Evolutionary conservation across 2,797 vertebrate species (phyloP).

Genomic region (Graptemys geographica): DNA sequence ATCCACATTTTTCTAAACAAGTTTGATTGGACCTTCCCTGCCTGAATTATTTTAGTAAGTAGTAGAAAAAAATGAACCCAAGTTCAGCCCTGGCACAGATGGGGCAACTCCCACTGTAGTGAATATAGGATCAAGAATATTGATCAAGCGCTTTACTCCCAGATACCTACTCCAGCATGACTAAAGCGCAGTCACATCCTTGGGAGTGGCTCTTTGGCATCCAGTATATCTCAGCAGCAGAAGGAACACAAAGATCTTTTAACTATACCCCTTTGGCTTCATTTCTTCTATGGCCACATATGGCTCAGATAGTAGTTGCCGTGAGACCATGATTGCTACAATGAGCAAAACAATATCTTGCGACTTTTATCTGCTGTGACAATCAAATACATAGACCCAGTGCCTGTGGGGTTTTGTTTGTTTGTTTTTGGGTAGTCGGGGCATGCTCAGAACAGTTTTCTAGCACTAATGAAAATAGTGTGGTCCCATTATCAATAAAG

Average conservation of each 20-base stretch:
- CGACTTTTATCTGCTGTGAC: slow-evolving; percentile 61
- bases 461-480: slow-evolving; percentile 43
- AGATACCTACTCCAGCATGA: not conserved
- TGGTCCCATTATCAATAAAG: slow-evolving; percentile 63
- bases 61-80: slow-evolving; percentile 36
- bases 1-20: slow-evolving; percentile 33
- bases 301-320: slow-evolving; percentile 64
- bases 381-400: slow-evolving; percentile 37
- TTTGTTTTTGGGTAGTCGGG: slow-evolving; percentile 58
- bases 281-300: slow-evolving; percentile 67
- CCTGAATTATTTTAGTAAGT: slow-evolving; percentile 41
- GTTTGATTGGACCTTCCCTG: slow-evolving; percentile 6
- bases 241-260: slow-evolving; percentile 45
- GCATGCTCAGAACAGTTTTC: slow-evolving; percentile 47
- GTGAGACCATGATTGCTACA: slow-evolving; percentile 66
- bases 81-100: slow-evolving; percentile 30
- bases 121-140: slow-evolving; percentile 15
- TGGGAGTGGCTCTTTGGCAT: slow-evolving; percentile 3
- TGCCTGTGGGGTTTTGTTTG: slow-evolving; percentile 32
- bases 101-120: slow-evolving; percentile 30
- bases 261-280: slow-evolving; percentile 36
- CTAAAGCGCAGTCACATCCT: not conserved
- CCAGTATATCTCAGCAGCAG: slow-evolving; percentile 25
- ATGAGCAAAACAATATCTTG: slow-evolving; percentile 60
- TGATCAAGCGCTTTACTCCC: slow-evolving; percentile 12